Evolutionary conservation across 1,140 invertebrate genomes (phyloP).

Genomic region (Subanguina moxae): DNA sequence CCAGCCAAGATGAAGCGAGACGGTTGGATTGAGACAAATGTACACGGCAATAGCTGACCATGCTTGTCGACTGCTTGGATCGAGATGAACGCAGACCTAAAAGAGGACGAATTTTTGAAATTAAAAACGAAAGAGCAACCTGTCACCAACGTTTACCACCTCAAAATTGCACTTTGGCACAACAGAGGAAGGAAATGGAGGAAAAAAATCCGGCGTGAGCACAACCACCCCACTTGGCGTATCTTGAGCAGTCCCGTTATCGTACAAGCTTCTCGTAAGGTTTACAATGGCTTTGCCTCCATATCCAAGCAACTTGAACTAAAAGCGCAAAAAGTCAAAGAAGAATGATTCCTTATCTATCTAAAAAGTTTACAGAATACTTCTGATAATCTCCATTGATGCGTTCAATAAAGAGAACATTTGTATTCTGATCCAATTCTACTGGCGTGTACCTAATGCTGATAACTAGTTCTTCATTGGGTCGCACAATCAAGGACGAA

Average conservation of each 20-base stretch:
- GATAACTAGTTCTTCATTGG: not conserved
- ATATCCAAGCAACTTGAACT: conserved; percentile 1
- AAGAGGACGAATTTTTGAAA: not conserved
- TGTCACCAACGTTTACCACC: not conserved
- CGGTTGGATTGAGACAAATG: not conserved
- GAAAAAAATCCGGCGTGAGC: not conserved
- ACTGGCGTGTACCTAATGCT: not conserved
- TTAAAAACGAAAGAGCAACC: not conserved
- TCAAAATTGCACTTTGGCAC: not conserved
- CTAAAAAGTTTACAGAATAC: not conserved
- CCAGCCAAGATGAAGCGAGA: not conserved
- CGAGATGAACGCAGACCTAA: not conserved
- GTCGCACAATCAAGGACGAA: not conserved
- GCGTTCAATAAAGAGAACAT: conserved; percentile 3
- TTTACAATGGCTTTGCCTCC: not conserved
- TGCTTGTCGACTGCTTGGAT: not conserved
- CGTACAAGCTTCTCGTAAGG: not conserved
- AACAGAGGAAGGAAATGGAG: not conserved
- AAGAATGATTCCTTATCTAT: not conserved
- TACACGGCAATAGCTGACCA: not conserved
- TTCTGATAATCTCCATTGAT: conserved; percentile 1
- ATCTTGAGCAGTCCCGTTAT: not conserved
- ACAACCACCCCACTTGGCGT: not conserved
- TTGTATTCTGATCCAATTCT: not conserved
- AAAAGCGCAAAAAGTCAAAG: not conserved